phyloP scores from a whole-genome alignment of 2,797 vertebrate genomes.

The Vireo griseus region DNA sequence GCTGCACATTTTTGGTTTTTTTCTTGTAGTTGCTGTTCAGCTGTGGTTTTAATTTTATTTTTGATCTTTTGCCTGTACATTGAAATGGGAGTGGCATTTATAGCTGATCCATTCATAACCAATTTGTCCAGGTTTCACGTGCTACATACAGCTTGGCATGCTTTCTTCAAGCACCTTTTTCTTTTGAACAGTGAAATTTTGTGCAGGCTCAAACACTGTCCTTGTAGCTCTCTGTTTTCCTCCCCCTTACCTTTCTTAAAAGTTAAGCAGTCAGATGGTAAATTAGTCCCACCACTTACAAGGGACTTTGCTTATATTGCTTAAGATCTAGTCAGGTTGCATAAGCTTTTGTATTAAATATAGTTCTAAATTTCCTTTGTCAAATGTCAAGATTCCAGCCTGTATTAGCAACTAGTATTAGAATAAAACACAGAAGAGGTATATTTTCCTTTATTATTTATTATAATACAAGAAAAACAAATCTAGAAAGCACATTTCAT shows the following conservation, averaged over 20 bases:
- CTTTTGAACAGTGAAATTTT: not conserved
- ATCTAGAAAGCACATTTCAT: constrained; percentile 74
- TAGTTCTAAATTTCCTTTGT: not conserved
- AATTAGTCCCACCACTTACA: not conserved
- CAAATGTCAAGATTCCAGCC: not conserved
- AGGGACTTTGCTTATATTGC: not conserved
- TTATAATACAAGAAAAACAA: constrained; percentile 74
- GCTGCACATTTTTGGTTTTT: not conserved
- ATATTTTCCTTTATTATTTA: constrained; percentile 71
- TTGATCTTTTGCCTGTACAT: not conserved
- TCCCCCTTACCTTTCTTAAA: not conserved
- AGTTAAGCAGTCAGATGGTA: not conserved
- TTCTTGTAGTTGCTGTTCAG: not conserved
- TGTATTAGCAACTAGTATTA: not conserved
- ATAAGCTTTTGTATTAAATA: not conserved
- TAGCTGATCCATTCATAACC: not conserved
- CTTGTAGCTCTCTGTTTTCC: not conserved
- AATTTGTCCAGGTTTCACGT: not conserved
- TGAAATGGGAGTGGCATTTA: not conserved
- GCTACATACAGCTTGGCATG: not conserved
- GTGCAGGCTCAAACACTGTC: not conserved
- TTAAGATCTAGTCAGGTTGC: not conserved
- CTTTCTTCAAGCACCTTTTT: not conserved
- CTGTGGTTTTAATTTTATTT: not conserved
- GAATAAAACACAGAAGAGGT: constrained; percentile 47